These are phyloP conservation scores for Heliothis virescens DNA, from an alignment of 1,140 invertebrate species.

Conservation along the genomic window DNA sequence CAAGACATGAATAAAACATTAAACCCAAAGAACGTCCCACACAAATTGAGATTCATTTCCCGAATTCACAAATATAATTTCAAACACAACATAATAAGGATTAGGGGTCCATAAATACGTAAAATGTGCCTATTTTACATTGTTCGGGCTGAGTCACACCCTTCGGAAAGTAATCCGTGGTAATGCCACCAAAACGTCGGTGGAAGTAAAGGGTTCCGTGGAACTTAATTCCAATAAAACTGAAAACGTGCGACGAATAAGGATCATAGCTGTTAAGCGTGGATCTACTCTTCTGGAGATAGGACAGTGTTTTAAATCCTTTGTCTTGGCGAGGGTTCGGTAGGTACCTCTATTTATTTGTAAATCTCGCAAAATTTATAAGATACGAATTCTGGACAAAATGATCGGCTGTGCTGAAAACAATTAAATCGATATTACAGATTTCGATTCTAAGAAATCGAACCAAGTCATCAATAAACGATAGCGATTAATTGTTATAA, in stretches of 20 bases:
- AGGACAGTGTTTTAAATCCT: slow-evolving; percentile 34
- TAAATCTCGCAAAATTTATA: slow-evolving; percentile 15
- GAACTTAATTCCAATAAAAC: slow-evolving; percentile 81
- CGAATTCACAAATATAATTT: slow-evolving; percentile 47
- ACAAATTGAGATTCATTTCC: slow-evolving; percentile 34
- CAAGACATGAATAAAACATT: slow-evolving; percentile 17
- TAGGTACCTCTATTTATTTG: background rate
- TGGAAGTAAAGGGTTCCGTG: slow-evolving; percentile 74
- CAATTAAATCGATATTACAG: too few relatives aligned
- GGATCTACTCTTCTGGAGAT: slow-evolving; percentile 44
- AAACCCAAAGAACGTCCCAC: background rate
- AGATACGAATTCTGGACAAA: background rate
- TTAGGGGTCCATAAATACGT: slow-evolving; percentile 46
- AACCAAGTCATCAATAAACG: too few relatives aligned
- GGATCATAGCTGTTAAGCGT: slow-evolving; percentile 45
- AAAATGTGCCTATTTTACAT: slow-evolving; percentile 47
- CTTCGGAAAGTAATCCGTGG: slow-evolving; percentile 62
- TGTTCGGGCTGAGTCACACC: slow-evolving; percentile 40
- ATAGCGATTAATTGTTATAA: too few relatives aligned
- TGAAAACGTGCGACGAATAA: slow-evolving; percentile 75
- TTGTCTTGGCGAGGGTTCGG: slow-evolving; percentile 30
- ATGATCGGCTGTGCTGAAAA: background rate
- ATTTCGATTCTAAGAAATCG: too few relatives aligned
- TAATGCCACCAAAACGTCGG: slow-evolving; percentile 70
- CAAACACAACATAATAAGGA: slow-evolving; percentile 45